Base-by-base conservation (phyloP, 2,888 invertebrate species). In the Sminthurinus aureus region DNA sequence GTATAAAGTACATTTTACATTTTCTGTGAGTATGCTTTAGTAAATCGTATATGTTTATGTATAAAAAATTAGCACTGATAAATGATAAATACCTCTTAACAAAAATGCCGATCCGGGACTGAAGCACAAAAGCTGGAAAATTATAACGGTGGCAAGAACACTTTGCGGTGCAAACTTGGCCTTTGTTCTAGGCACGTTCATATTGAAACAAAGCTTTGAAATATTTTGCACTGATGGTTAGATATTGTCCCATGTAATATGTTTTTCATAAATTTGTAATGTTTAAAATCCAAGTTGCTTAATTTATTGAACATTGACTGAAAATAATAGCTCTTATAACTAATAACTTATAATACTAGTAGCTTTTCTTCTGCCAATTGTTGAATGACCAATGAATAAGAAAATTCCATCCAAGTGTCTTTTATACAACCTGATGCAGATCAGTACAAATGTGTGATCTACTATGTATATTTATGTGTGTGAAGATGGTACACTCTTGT, bases 71-170 rank as follows among this genome's bases (percentile, higher is more conserved):
- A 38, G 38, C 38, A 38, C 38, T 38, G 38, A 38, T 38, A 38
- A 38, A 38, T n/a, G n/a, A 22, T 22, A 74, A 52, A 51, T 79
- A 79, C 79, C 79, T 79, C 58, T 66, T 15, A 79, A 24, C 24
- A 79, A 67, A 13, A 79, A 67, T 79, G 24, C 79, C 13, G 64
- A 66, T 66, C 24, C 67, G 6, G 79, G 50, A 75, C 20, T 52
- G 4, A 51, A 51, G 75, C n/a, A 75, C 20, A 75, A 52, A 6
- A 75, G 15, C 6, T 75, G 50, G 18, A 75, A 15, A 50, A 75
- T 24, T 20, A 75, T 6, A 6, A 75, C n/a, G 4, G 51, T 20
- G 18, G 51, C 4, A 3, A 75, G n/a, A 51, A 75, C 13, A 50
- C 15, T 18, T 51, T 51, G n/a, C 51, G 75, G 38, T 38, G 38